Evolutionary conservation across 2,113 vertebrate genomes (phyloP).

Genomic region (Colinus virginianus): DNA sequence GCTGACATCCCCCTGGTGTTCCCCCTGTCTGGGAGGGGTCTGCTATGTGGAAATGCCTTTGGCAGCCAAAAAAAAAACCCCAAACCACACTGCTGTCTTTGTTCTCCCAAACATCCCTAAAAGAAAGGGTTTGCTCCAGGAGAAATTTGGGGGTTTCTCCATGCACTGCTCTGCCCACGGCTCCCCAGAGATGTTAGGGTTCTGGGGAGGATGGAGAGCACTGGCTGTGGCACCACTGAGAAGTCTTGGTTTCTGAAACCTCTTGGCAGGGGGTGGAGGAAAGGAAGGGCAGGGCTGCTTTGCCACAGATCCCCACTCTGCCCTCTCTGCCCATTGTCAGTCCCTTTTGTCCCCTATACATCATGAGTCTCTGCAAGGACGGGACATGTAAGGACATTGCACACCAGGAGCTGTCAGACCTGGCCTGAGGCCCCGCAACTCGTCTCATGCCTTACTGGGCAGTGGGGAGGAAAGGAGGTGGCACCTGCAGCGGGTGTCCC

Average conservation of each 20-base stretch:
- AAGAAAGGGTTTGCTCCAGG: background rate
- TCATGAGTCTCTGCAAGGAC: rapidly evolving
- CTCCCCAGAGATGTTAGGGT: background rate
- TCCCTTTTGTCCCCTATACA: background rate
- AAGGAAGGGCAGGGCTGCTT: no score
- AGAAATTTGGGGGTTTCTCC: background rate
- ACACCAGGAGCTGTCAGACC: background rate
- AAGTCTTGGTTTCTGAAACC: background rate
- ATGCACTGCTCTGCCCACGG: background rate
- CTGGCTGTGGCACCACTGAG: background rate
- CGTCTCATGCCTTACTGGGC: background rate
- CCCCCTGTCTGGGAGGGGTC: rapidly evolving
- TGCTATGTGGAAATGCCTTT: background rate
- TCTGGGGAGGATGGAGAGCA: no score
- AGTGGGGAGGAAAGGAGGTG: background rate
- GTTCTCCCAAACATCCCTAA: background rate
- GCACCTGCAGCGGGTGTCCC: background rate
- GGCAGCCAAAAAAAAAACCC: background rate
- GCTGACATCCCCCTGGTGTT: background rate
- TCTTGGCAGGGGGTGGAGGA: no score
- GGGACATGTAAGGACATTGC: no score
- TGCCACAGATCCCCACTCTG: background rate
- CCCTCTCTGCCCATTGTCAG: no score
- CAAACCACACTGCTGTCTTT: rapidly evolving
- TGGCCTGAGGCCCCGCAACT: background rate